These are phyloP conservation scores for Neodiprion virginianus DNA, from an alignment of 1,140 invertebrate species.

Conservation along the genomic window DNA sequence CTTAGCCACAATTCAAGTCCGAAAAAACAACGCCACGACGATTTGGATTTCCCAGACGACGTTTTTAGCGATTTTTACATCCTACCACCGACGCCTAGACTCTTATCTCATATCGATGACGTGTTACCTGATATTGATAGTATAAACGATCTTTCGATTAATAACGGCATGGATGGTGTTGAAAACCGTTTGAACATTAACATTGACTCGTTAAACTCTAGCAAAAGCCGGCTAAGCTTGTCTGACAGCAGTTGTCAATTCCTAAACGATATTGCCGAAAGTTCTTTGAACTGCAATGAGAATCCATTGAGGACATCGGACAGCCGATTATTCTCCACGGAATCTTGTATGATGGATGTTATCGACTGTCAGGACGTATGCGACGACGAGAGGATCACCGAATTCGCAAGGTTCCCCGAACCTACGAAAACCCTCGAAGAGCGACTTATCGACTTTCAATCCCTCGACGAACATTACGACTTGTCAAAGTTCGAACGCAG, in stretches of 20 bases:
- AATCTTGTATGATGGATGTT: constrained; percentile 43
- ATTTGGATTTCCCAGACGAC: constrained; percentile 52
- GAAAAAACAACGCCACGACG: constrained; percentile 54
- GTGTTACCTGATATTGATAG: constrained; percentile 28
- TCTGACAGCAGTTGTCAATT: constrained; percentile 23
- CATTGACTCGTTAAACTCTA: constrained; percentile 29
- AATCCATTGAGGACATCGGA: not conserved
- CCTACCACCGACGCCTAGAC: constrained; percentile 69
- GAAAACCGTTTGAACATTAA: constrained; percentile 46
- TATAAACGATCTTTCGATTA: constrained; percentile 2
- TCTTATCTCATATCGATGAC: constrained; percentile 72
- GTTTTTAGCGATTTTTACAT: constrained; percentile 73
- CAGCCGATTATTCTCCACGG: constrained; percentile 23
- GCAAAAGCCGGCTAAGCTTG: constrained; percentile 27
- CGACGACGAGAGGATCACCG: constrained; percentile 54
- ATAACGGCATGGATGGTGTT: constrained; percentile 37
- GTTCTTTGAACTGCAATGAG: not conserved
- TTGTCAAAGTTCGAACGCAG: constrained; percentile 52
- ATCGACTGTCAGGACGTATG: constrained; percentile 40
- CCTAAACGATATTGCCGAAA: not conserved
- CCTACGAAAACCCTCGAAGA: constrained; percentile 52
- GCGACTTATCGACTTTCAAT: constrained; percentile 50
- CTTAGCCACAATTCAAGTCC: constrained; percentile 46
- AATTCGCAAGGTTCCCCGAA: constrained; percentile 51
- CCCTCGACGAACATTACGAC: constrained; percentile 57